Conservation (phyloP, 2,797 vertebrate species). For the Natrix natrix region DNA sequence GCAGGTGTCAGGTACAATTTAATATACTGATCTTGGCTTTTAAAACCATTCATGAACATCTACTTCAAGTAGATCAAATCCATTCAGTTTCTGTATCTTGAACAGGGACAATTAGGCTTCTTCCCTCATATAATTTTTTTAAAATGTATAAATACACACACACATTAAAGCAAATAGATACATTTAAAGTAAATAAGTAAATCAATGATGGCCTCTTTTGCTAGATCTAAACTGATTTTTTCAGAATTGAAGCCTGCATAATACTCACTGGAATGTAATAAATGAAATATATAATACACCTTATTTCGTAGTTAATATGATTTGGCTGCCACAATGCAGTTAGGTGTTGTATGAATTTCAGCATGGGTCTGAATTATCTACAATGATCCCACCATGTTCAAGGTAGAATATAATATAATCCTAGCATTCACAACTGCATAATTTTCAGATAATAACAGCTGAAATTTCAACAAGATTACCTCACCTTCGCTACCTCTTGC, state of each 20-base stretch:
- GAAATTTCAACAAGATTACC: rapidly evolving
- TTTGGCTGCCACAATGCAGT: not conserved
- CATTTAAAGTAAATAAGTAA: not conserved
- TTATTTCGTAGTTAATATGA: not conserved
- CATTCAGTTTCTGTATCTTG: not conserved
- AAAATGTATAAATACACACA: not conserved
- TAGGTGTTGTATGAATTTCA: not conserved
- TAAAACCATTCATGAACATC: not conserved
- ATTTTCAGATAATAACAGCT: not conserved
- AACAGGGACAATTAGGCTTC: not conserved
- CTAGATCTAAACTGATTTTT: not conserved
- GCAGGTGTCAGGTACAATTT: not conserved
- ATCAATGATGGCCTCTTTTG: not conserved
- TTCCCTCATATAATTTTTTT: not conserved
- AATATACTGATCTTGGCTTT: not conserved
- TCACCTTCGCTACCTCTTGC: conserved; percentile 55
- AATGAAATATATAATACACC: not conserved
- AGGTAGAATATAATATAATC: not conserved
- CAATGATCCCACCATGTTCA: not conserved
- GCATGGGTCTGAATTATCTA: not conserved
- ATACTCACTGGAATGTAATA: not conserved
- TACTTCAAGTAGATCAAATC: not conserved
- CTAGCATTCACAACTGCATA: not conserved
- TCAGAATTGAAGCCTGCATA: not conserved
- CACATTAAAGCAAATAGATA: not conserved